A percentile compares a stretch with the other conserved stretches of the same genome.
phyloP scores from a whole-genome alignment of 2,888 invertebrate species.

The Eilema depressum region DNA sequence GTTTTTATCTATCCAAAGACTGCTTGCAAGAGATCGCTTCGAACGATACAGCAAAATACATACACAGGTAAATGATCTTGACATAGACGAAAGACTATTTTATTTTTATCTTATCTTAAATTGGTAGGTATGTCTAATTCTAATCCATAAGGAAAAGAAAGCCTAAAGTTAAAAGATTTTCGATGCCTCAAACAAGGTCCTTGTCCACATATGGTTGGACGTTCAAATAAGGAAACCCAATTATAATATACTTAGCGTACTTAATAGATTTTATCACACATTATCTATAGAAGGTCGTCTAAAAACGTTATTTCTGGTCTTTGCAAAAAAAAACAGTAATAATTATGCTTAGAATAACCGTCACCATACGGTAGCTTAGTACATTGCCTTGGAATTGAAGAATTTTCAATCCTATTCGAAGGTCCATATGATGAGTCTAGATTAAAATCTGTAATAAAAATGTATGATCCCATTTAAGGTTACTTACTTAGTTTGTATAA shows the following conservation, averaged over 20 bases:
- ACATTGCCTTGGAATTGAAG: not conserved
- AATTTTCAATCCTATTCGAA: not conserved
- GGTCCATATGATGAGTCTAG: not conserved
- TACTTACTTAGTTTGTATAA: not conserved
- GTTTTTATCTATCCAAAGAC: no score
- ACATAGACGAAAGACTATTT: no score
- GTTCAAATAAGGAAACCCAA: constrained; percentile 9
- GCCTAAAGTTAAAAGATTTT: not conserved
- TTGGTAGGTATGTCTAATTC: no score
- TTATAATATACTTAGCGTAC: not conserved
- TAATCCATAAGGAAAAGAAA: not conserved
- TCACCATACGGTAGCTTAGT: not conserved
- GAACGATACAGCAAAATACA: no score
- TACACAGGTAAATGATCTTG: no score
- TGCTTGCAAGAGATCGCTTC: no score
- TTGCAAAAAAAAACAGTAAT: not conserved
- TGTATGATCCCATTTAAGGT: no score
- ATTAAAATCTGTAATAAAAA: no score
- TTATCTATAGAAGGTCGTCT: constrained; percentile 9
- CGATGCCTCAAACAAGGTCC: not conserved
- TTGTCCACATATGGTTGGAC: constrained; percentile 7
- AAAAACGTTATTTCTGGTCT: constrained; percentile 3
- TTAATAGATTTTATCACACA: constrained; percentile 8
- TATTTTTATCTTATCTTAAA: no score
- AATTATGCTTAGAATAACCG: not conserved